phyloP scores from a whole-genome alignment of 2,888 invertebrate species.

The Uloborus plumipes region DNA sequence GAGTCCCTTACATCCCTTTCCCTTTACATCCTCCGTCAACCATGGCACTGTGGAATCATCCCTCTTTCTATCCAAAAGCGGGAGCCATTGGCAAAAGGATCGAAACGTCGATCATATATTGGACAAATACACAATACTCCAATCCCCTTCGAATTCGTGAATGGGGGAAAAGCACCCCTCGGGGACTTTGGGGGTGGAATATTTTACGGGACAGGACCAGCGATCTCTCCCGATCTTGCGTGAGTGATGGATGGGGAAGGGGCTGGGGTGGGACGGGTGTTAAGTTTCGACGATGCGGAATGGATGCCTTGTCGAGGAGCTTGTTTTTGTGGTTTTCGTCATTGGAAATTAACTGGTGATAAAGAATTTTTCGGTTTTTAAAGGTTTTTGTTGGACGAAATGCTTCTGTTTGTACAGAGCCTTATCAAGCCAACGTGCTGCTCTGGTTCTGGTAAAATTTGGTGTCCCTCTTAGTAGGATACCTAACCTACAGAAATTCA shows the following conservation, averaged over 20 bases:
- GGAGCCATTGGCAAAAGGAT: slow-evolving; percentile 10
- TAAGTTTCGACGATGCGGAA: slow-evolving; percentile 24
- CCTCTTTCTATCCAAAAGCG: neutral
- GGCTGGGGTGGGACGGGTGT: slow-evolving; percentile 36
- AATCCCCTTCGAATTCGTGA: slow-evolving; percentile 18
- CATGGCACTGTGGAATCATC: neutral
- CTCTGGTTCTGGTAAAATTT: too few relatives aligned
- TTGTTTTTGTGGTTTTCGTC: slow-evolving; percentile 8
- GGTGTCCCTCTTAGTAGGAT: too few relatives aligned
- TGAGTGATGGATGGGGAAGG: slow-evolving; percentile 38
- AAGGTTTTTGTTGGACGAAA: too few relatives aligned
- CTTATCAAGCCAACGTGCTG: too few relatives aligned
- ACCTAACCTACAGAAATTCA: too few relatives aligned
- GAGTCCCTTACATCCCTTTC: too few relatives aligned
- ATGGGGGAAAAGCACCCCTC: slow-evolving; percentile 17
- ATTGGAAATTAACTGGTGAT: too few relatives aligned
- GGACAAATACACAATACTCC: slow-evolving; percentile 60
- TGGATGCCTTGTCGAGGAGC: neutral
- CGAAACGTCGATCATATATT: slow-evolving; percentile 58
- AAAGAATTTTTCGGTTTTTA: too few relatives aligned
- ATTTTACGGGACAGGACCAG: slow-evolving; percentile 17
- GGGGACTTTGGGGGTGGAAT: slow-evolving; percentile 36
- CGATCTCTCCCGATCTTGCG: slow-evolving; percentile 26
- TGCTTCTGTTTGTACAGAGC: too few relatives aligned
- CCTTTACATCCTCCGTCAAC: neutral